A percentile compares a stretch with the other conserved stretches of the same genome.
These are phyloP conservation scores for Echeneis naucrates DNA, from an alignment of 2,797 vertebrate genomes.

Conservation along the genomic window DNA sequence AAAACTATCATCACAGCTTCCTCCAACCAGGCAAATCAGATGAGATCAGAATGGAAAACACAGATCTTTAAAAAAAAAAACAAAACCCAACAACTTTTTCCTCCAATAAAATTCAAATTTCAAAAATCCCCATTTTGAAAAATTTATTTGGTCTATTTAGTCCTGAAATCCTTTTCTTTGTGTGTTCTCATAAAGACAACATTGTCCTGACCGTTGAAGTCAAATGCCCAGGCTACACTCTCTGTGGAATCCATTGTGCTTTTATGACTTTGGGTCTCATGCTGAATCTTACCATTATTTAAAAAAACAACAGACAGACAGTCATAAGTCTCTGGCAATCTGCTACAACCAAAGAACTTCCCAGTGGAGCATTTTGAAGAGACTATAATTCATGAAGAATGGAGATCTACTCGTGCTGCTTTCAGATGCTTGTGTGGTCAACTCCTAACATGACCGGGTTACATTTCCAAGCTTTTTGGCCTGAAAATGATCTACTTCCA, in stretches of 20 bases:
- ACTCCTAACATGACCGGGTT: background rate
- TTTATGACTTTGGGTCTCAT: background rate
- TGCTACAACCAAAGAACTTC: background rate
- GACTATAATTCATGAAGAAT: slow-evolving; percentile 31
- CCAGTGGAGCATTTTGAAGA: slow-evolving; percentile 31
- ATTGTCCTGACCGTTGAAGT: background rate
- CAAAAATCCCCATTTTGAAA: background rate
- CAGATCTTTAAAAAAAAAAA: background rate
- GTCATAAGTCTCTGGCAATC: slow-evolving; percentile 28
- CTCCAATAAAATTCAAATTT: background rate
- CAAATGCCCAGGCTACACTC: background rate
- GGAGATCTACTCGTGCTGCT: slow-evolving; percentile 25
- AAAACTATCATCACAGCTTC: slow-evolving; percentile 17
- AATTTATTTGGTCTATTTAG: background rate
- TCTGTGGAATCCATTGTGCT: background rate
- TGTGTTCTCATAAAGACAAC: background rate
- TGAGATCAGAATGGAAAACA: slow-evolving; percentile 32
- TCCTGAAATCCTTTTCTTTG: background rate
- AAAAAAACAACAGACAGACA: slow-evolving; percentile 20
- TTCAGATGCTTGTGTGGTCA: too few relatives aligned
- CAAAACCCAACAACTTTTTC: too few relatives aligned
- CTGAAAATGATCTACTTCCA: background rate
- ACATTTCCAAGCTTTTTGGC: background rate
- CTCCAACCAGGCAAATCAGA: slow-evolving; percentile 24
- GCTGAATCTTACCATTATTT: background rate